Evolutionary conservation across 2,113 vertebrate genomes (phyloP).

Genomic region (Ardeotis arabs): DNA sequence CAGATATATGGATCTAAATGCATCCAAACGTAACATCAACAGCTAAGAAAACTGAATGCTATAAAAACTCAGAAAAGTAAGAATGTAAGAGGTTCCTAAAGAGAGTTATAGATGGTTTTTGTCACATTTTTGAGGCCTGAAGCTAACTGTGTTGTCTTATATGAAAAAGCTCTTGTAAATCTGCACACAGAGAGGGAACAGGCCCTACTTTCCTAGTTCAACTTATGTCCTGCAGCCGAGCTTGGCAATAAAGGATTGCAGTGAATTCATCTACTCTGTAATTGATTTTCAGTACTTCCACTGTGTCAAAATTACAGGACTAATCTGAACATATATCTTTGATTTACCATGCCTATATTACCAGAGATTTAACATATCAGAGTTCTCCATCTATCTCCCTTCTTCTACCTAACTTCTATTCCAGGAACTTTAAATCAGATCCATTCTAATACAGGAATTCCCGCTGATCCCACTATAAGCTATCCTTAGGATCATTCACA

Average conservation of each 20-base stretch:
- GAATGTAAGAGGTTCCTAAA: background rate
- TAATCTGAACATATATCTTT: background rate
- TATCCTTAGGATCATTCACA: background rate
- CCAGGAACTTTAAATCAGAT: background rate
- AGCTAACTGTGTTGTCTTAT: background rate
- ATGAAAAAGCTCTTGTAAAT: background rate
- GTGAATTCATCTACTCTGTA: background rate
- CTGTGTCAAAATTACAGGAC: background rate
- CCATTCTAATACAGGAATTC: background rate
- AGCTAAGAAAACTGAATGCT: background rate
- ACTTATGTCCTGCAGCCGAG: background rate
- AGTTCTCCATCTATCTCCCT: background rate
- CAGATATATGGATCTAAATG: background rate
- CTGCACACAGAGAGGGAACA: background rate
- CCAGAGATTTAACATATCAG: background rate
- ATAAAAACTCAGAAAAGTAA: background rate
- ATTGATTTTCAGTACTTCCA: background rate
- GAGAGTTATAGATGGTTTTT: background rate
- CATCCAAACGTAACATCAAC: fast-evolving
- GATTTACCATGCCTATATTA: background rate
- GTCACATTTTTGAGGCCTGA: background rate
- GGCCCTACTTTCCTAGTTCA: background rate
- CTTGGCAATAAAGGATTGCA: background rate
- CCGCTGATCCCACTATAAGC: background rate
- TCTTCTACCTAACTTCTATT: background rate